Evolutionary conservation across 2,888 invertebrate species (phyloP), one percentile per base, ranked within the genome.

Genomic region (Hyppa rectilinea): DNA sequence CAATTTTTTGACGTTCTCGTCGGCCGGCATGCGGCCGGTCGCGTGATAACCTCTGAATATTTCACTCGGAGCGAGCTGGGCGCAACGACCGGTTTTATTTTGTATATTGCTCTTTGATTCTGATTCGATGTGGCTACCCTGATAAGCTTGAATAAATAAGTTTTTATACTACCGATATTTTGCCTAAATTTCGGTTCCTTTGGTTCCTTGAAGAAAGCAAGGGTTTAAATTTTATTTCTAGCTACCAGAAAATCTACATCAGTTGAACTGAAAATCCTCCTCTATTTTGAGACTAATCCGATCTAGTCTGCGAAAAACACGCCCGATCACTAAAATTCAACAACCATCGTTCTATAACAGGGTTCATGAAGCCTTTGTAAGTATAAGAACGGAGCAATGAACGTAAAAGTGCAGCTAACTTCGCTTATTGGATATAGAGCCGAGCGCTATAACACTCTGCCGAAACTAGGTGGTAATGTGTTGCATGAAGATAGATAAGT

Each of bases 81-180:
- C 68, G 49, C 69, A 70, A 87, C 85, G 87, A 87, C 87, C 87
- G 87, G 80, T 85, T 88, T 86, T 81, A 85, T 87, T 87, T 82
- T 71, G 78, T 74, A 71, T 75, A 74, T 78, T 75, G 67, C 78
- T 68, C 76, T 82, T 84, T 83, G 81, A 81, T 83, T 83, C 82
- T 71, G 78, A 87, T 83, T 86, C 84, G 80, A 85, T 81, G 73
- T 82, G 69, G 62, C 61, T 66, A 70, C 68, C 40, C 68, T 73
- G 81, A 82, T 85, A 86, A 81, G 76, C 61, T 76, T 75, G 69
- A 71, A 80, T 82, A 81, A 81, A 81, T 82, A 76, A 65, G 64
- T 47, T 63, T 79, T 76, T 78, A 78, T 73, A 76, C 75, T 76
- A 67, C 45, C 43, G 20, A 17, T 52, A 52, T 50, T 55, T 55